Evolutionary conservation across 30 jellyfish, hydroid and myxozoan species (phyloP), one percentile per base, ranked within the genome.

Genomic region (Chrysaora quinquecirrha): DNA sequence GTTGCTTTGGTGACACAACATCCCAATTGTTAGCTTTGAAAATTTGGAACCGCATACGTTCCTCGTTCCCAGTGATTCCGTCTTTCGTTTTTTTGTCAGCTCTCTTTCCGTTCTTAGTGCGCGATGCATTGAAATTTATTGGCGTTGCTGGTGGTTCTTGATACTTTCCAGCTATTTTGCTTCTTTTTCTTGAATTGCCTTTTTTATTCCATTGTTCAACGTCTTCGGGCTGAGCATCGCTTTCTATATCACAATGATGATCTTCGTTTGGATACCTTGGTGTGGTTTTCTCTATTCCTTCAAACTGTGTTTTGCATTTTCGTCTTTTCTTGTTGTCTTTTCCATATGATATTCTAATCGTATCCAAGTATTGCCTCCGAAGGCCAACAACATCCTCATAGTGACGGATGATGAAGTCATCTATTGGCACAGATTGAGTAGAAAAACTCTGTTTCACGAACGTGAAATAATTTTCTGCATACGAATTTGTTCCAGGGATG

Each of bases 381-480:
- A 63, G 34, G 16, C 75, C 75, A 19, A 2, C 9, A 3, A 63
- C 23, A 28, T 63, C 75, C 16, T 63, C 27, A 63, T 20, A 63
- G 46, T 63, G 75, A 1, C 27, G 75, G 3, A 19, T 20, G 43
- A 63, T 63, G 75, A 11, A 63, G 46, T 23, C 27, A 28, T 63
- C 75, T 20, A 33, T 23, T 63, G 75, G 75, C 10, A 63, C 75
- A 20, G 46, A 63, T 2, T 23, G 19, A 63, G 30, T 43, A 20
- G 21, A 21, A n/a, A 63, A 28, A 23, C 43, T 1, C 27, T 63
- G 75, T 28, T 63, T 63, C 46, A 63, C 38, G 16, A 63, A 63
- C 14, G 23, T 63, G 46, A 63, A 58, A 24, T 58, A 58, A 24
- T 58, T 58, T 24, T 58, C 71, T 58, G 71, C 75, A 33, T 63